Evolutionary conservation across 2,113 vertebrate genomes (phyloP).

Genomic region (Limanda limanda): DNA sequence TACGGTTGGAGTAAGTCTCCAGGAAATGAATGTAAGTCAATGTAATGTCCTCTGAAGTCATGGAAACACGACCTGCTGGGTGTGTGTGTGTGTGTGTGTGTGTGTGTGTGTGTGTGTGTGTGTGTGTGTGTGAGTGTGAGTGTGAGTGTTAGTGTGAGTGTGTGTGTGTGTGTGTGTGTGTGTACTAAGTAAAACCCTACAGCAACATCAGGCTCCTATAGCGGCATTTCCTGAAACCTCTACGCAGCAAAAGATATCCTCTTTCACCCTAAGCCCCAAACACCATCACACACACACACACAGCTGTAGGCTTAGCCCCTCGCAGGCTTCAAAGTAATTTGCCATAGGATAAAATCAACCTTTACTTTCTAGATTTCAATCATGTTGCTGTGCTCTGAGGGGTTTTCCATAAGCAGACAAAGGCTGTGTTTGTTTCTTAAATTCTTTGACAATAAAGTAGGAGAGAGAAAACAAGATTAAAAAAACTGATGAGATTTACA

Average conservation of each 20-base stretch:
- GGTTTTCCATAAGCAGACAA: conserved; percentile 33
- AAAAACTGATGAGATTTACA: not conserved
- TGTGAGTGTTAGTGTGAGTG: conserved; percentile 28
- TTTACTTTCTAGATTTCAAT: conserved; percentile 56
- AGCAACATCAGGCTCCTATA: conserved; percentile 67
- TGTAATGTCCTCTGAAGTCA: not conserved
- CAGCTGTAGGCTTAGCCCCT: conserved; percentile 32
- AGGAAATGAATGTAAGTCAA: not conserved
- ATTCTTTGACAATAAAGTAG: conserved; percentile 12
- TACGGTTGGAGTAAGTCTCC: not conserved
- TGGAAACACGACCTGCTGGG: not conserved
- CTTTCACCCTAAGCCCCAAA: conserved; percentile 53
- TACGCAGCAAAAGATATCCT: conserved; percentile 63
- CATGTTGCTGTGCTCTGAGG: conserved; percentile 28
- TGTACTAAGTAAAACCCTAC: conserved; percentile 40
- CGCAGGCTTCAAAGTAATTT: conserved; percentile 50
- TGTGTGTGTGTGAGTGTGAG: conserved; percentile 9
- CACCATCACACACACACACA: conserved; percentile 20
- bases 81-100: conserved; percentile 11
- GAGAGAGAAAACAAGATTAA: not conserved
- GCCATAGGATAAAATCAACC: conserved; percentile 49
- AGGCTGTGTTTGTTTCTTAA: not conserved
- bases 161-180: conserved; percentile 17
- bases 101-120: conserved; percentile 23
- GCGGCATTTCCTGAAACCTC: conserved; percentile 68